Percentiles rank a stretch among this genome's conserved stretches.
Conservation (phyloP, 2,888 invertebrate species). For the Synanthedon formicaeformis region DNA sequence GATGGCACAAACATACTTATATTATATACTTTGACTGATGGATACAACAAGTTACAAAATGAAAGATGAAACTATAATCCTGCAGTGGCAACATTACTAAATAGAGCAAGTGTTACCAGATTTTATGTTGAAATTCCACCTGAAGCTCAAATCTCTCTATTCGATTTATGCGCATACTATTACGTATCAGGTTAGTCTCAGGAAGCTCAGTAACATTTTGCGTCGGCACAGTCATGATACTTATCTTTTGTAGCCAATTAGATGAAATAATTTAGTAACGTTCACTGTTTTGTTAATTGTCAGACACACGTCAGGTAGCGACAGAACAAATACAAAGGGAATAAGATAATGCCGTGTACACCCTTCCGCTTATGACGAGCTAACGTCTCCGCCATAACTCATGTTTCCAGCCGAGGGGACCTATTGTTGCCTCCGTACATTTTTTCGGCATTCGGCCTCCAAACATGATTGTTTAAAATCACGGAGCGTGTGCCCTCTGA, state of each 20-base stretch:
- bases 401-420: slow-evolving; percentile 35
- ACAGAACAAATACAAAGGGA: too few relatives aligned
- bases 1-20: too few relatives aligned
- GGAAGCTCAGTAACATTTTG: neutral
- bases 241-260: too few relatives aligned
- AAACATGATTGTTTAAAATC: slow-evolving; percentile 56
- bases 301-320: too few relatives aligned
- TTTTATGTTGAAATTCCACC: neutral
- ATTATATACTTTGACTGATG: too few relatives aligned
- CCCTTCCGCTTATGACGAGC: slow-evolving; percentile 17
- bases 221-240: too few relatives aligned
- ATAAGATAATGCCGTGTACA: slow-evolving; percentile 8
- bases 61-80: too few relatives aligned
- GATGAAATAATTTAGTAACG: too few relatives aligned
- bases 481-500: slow-evolving; percentile 45
- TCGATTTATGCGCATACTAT: neutral
- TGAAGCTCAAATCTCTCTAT: neutral
- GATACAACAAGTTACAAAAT: too few relatives aligned
- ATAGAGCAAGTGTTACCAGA: too few relatives aligned
- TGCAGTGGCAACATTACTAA: too few relatives aligned
- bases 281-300: neutral
- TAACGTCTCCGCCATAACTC: slow-evolving; percentile 30
- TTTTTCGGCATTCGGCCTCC: slow-evolving; percentile 15
- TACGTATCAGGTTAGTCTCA: neutral
- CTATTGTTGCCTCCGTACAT: slow-evolving; percentile 38